Evolutionary conservation across 1,140 invertebrate species (phyloP), one percentile per base, ranked within the genome.

Genomic region (Euborellia annulipes): DNA sequence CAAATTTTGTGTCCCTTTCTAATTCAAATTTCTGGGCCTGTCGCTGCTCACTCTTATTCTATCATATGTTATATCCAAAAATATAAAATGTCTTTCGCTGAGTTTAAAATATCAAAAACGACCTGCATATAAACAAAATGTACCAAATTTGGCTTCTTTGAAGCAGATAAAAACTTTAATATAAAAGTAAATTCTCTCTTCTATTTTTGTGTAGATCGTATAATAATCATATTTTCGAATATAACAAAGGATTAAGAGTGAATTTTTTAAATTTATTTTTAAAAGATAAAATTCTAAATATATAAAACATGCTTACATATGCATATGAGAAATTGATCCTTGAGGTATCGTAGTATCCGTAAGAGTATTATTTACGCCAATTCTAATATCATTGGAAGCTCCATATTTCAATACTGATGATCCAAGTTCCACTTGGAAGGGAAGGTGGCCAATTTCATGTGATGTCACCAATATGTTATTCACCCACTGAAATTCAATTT

Each of bases 351-450:
- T 69, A 23, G 54, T 42, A 6, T 52, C 49, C 6, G 65, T 70
- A 2, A 82, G 61, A 3, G 74, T 79, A 55, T 79, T 81, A 57
- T 80, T 80, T 0, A 80, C 61, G 21, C 74, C 75, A 8, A 80
- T 67, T 11, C 73, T 73, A 18, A 79, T 44, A 19, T 34, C 22
- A 39, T 58, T 49, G 53, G 73, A 74, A 20, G 51, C 30, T 23
- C 55, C 55, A 54, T 54, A 62, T 3, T 11, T 11, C 7, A 50
- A 16, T 17, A 44, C 13, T n/a, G 11, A 8, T 7, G 61, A 64
- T n/a, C n/a, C n/a, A 9, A 78, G 56, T 14, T 72, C 66, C 23
- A 56, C 57, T 58, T 76, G 66, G 58, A 79, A 78, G 17, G 76
- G 76, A 23, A 79, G 58, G 59, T 80, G 77, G 11, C 77, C 77